Percentiles rank a stretch among this genome's conserved stretches.
Evolutionary conservation across 2,888 invertebrate genomes (phyloP).

Genomic region (Diachrysia chrysitis): DNA sequence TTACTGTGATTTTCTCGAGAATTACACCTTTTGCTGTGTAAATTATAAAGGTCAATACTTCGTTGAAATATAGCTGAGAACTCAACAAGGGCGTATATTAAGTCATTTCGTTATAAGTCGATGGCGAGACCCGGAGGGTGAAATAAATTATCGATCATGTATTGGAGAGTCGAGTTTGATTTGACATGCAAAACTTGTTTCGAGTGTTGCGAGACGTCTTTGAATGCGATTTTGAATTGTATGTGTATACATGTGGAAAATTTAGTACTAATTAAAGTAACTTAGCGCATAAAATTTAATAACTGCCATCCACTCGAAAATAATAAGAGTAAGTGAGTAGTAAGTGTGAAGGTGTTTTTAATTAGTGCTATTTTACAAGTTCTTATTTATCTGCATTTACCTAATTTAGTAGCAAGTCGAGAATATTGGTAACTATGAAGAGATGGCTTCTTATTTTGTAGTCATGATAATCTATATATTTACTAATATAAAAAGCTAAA

Average conservation of each 20-base stretch:
- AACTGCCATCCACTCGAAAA: neutral
- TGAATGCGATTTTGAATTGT: neutral
- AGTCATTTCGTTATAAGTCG: slow-evolving; percentile 5
- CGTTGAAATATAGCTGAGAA: neutral
- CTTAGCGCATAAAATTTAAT: neutral
- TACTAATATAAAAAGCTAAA: no score
- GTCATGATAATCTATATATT: no score
- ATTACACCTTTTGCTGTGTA: neutral
- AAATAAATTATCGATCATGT: slow-evolving; percentile 7
- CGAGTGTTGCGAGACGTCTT: neutral
- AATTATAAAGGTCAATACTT: neutral
- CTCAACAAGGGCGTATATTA: neutral
- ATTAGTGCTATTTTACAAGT: no score
- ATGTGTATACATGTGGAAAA: neutral
- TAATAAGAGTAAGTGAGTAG: neutral
- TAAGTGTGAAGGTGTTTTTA: no score
- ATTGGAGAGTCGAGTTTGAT: neutral
- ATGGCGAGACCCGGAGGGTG: slow-evolving; percentile 2
- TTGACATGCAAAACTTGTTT: slow-evolving; percentile 9
- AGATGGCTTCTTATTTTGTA: no score
- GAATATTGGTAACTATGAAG: no score
- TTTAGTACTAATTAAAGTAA: no score
- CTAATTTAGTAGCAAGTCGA: no score
- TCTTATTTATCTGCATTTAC: neutral
- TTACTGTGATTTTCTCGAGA: neutral